Base-by-base conservation (phyloP, 2,888 invertebrate genomes). In the Andrena chrysosceles region DNA sequence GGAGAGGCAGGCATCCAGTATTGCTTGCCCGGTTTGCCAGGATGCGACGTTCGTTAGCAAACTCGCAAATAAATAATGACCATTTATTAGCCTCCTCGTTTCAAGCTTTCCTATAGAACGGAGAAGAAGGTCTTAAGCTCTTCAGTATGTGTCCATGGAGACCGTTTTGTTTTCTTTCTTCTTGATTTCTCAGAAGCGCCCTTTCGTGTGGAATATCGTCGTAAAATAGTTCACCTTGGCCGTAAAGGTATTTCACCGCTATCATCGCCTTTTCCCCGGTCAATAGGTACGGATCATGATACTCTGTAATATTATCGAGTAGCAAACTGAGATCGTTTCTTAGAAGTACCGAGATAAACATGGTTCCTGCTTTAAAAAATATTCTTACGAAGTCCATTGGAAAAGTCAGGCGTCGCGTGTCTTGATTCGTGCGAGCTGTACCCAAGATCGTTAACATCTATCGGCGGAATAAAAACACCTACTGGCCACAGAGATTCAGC, bases 151-250 rank as follows among this genome's bases (percentile, higher is more conserved):
- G 95, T 0, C 95, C 95, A 66, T 95, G 94, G 4, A 97, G 94
- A 23, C 96, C 95, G 91, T 96, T 96, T 59, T 94, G 91, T 71
- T 94, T 92, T 77, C 97, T 94, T 29, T 95, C 93, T 77, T 96
- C 94, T 86, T 96, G 96, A 91, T 96, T 95, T 52, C 94, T 94
- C 10, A 96, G 92, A 4, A 97, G 90, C 0, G 96, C 95, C 85
- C 95, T 94, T 33, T 95, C 95, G 91, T 97, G 96, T 0, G 96
- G 96, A 85, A 96, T 95, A 68, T 96, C 95, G 73, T 95, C 95
- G 92, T 95, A 96, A 93, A 96, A 97, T 7, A 96, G 94, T 85
- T 95, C 94, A 13, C 95, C 96, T 78, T 95, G 95, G 4, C 94
- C 94, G 75, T 95, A 95, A 8, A 96, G 93, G 85, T 95, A 94